phyloP scores from a whole-genome alignment of 1,140 invertebrate genomes.

The Drosophila bocqueti region DNA sequence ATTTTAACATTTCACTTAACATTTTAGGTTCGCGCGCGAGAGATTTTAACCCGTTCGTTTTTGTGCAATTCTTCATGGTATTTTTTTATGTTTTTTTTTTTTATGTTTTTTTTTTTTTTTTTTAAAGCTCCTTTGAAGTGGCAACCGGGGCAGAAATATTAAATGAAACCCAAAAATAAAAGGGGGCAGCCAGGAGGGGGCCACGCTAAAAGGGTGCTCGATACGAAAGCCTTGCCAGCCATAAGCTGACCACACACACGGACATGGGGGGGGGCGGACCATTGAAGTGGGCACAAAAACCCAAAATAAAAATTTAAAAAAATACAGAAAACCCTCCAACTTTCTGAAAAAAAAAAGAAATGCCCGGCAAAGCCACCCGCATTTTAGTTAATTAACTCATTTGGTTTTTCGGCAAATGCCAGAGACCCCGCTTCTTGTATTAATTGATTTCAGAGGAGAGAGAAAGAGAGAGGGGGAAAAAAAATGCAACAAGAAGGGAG shows the following conservation, averaged over 20 bases:
- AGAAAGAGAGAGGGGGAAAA: not conserved
- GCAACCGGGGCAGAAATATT: constrained; percentile 72
- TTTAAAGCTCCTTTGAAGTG: constrained; percentile 73
- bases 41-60: constrained; percentile 28
- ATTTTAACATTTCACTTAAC: constrained; percentile 77
- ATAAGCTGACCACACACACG: constrained; percentile 81
- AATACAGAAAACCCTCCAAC: constrained; percentile 9
- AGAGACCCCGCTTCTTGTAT: constrained; percentile 53
- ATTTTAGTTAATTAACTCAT: constrained; percentile 85
- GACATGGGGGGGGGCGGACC: constrained; percentile 16
- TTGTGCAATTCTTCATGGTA: constrained; percentile 11
- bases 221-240: constrained; percentile 66
- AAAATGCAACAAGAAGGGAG: too few species aligned
- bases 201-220: constrained; percentile 74
- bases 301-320: constrained; percentile 32
- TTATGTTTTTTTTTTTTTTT: constrained; percentile 9
- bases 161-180: constrained; percentile 76
- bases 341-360: constrained; percentile 8
- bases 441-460: constrained; percentile 73
- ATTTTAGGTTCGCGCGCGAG: constrained; percentile 63
- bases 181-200: constrained; percentile 5
- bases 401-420: constrained; percentile 77
- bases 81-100: not conserved
- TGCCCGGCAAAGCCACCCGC: constrained; percentile 77
- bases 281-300: constrained; percentile 66